Evolutionary conservation across 2,888 invertebrate genomes (phyloP).

Genomic region (Torymus texanus): DNA sequence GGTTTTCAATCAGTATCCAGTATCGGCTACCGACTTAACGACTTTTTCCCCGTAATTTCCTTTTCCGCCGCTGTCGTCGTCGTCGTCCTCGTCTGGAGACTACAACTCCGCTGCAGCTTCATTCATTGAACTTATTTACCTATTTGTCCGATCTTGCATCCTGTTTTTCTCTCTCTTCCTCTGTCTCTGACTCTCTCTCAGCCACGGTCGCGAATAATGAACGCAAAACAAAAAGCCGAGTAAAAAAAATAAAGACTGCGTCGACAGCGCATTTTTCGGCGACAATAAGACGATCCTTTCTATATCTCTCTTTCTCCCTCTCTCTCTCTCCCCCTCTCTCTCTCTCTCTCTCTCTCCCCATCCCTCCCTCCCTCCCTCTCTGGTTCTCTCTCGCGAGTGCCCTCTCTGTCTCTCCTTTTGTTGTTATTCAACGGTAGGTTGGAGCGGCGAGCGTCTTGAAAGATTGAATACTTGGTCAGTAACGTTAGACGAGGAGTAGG

Average conservation of each 20-base stretch:
- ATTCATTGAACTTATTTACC: conserved; percentile 35
- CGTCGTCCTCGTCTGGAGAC: not conserved
- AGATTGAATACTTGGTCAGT: conserved; percentile 54
- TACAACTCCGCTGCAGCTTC: not conserved
- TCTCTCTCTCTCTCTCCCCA: not conserved
- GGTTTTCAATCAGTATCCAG: conserved; percentile 14
- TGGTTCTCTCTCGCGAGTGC: no score
- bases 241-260: not conserved
- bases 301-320: not conserved
- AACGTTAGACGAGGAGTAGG: conserved; percentile 15
- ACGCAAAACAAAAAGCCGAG: conserved; percentile 15
- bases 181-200: not conserved
- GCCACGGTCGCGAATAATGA: not conserved
- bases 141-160: conserved; percentile 35
- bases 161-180: not conserved
- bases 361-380: not conserved
- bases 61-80: not conserved
- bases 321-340: conserved; percentile 8
- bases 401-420: conserved; percentile 44
- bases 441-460: conserved; percentile 33
- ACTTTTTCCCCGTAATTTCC: conserved; percentile 11
- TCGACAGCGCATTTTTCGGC: conserved; percentile 19
- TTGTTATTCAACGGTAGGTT: conserved; percentile 32
- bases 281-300: conserved; percentile 43
- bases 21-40: not conserved